Evolutionary conservation across 2,113 vertebrate species (phyloP).

Genomic region (Nesogale talazaci): DNA sequence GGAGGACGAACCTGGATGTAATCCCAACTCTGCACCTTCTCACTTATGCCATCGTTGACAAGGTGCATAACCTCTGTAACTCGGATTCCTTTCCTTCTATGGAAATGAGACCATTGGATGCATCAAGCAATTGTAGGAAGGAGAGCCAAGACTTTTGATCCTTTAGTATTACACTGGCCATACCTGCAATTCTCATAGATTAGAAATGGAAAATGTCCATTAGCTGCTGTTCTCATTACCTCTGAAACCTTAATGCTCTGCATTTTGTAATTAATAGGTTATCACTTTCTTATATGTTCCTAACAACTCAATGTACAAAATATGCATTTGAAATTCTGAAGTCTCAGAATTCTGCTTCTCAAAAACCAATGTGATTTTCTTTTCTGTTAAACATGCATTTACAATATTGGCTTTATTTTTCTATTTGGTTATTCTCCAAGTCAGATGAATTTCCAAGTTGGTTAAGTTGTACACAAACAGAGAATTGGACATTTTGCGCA

Average conservation of each 20-base stretch:
- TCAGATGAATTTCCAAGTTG: constrained; percentile 45
- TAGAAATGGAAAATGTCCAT: neutral
- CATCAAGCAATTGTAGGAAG: neutral
- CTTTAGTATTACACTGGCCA: neutral
- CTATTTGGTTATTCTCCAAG: constrained; percentile 62
- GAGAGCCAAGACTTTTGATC: neutral
- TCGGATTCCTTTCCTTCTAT: neutral
- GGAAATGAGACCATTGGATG: neutral
- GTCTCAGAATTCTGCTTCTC: neutral
- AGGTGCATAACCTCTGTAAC: neutral
- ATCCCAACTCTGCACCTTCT: neutral
- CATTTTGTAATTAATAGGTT: neutral
- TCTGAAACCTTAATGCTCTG: neutral
- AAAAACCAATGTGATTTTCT: constrained; percentile 20
- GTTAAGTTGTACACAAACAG: constrained; percentile 25
- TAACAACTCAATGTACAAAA: constrained; percentile 3
- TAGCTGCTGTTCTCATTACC: neutral
- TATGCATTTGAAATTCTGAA: constrained; percentile 39
- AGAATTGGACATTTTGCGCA: constrained; percentile 52
- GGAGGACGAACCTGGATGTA: neutral
- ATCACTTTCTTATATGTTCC: neutral
- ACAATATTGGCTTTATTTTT: constrained; percentile 50
- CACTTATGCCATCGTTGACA: neutral
- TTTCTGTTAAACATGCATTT: neutral
- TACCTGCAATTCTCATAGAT: neutral